phyloP scores from a whole-genome alignment of 2,113 vertebrate species.

The Mesitornis unicolor region DNA sequence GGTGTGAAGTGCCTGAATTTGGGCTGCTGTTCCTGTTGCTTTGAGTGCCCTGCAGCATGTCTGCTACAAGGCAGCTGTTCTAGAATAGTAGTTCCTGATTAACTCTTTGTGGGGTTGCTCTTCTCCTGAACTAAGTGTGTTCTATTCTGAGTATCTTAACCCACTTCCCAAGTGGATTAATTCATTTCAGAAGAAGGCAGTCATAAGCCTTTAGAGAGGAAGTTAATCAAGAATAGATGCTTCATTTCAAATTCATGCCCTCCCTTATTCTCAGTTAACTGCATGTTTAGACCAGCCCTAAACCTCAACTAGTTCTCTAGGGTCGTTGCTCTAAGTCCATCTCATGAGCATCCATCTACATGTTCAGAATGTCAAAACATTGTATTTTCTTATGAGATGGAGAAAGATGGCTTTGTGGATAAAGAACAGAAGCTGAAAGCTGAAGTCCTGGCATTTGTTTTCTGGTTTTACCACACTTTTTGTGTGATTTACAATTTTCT shows the following conservation, averaged over 20 bases:
- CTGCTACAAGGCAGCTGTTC: not conserved
- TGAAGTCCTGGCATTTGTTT: not conserved
- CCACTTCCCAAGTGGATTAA: not conserved
- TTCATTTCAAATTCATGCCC: not conserved
- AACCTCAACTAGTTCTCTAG: not conserved
- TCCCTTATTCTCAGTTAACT: not conserved
- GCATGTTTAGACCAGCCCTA: not conserved
- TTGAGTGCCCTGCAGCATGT: not conserved
- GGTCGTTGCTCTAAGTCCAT: accelerated
- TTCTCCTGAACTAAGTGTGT: not conserved
- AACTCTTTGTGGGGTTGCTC: not conserved
- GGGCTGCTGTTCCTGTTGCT: not conserved
- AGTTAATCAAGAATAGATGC: not conserved
- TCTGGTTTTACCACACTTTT: not conserved
- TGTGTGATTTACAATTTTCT: not conserved
- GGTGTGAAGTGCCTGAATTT: not conserved
- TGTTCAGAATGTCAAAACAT: not conserved
- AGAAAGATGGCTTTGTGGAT: not conserved
- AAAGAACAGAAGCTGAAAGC: not conserved
- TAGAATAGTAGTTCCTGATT: not conserved
- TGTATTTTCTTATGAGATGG: not conserved
- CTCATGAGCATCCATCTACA: not conserved
- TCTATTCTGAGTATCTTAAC: not conserved
- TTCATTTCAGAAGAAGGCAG: not conserved
- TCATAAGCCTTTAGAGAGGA: not conserved